phyloP scores from a whole-genome alignment of 2,888 invertebrate species.

The Platycheirus rosarum region DNA sequence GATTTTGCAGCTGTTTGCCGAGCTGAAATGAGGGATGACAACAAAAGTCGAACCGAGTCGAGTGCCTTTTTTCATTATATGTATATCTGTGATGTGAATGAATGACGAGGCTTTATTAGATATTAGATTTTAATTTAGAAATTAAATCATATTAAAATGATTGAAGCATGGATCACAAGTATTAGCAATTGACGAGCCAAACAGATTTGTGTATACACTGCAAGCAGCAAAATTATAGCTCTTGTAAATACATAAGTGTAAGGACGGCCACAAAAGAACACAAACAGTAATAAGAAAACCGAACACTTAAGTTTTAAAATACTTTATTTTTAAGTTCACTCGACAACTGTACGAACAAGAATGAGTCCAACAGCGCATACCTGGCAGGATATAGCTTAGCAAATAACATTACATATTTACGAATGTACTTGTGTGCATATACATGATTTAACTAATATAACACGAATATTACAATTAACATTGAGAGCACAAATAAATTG shows the following conservation, averaged over 20 bases:
- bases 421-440: too few species aligned
- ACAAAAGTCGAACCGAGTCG: slow-evolving; percentile 48
- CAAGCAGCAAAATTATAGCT: slow-evolving; percentile 1
- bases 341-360: too few species aligned
- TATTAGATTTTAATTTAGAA: slow-evolving; percentile 71
- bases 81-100: slow-evolving; percentile 37
- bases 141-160: slow-evolving; percentile 69
- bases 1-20: slow-evolving; percentile 33
- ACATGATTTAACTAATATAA: too few species aligned
- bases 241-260: slow-evolving; percentile 15
- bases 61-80: slow-evolving; percentile 41
- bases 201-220: not conserved
- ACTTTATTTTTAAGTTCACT: too few species aligned
- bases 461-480: too few species aligned
- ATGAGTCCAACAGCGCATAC: too few species aligned
- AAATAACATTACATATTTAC: too few species aligned
- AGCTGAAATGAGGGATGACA: slow-evolving; percentile 26
- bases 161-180: slow-evolving; percentile 44
- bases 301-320: too few species aligned
- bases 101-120: slow-evolving; percentile 52
- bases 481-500: too few species aligned
- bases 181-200: not conserved
- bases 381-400: too few species aligned
- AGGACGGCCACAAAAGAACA: too few species aligned
- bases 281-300: too few species aligned